Conservation (phyloP, 2,888 invertebrate species). For the Anodontia alba region DNA sequence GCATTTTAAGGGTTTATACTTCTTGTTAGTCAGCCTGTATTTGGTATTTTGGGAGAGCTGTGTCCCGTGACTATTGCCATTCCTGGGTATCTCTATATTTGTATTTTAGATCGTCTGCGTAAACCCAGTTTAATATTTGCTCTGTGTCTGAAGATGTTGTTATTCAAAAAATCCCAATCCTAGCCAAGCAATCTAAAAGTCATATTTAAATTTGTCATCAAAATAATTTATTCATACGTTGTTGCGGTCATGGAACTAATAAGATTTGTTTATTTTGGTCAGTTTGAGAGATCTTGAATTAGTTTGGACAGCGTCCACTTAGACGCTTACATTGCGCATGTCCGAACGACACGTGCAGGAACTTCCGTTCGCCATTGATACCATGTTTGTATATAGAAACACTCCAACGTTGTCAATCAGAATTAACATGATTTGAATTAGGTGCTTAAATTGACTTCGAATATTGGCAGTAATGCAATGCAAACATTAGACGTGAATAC, state of each 20-base stretch:
- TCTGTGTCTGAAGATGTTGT: too few species aligned
- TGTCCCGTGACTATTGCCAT: too few species aligned
- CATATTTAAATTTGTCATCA: slow-evolving; percentile 1
- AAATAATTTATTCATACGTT: slow-evolving; percentile 6
- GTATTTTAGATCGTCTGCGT: too few species aligned
- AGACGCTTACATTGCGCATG: slow-evolving; percentile 34
- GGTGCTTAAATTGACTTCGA: slow-evolving; percentile 13
- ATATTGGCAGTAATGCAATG: slow-evolving; percentile 5
- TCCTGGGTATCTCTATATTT: too few species aligned
- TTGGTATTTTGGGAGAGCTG: too few species aligned
- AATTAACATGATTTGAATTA: background rate
- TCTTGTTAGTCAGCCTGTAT: too few species aligned
- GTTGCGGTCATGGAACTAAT: background rate
- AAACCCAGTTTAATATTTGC: too few species aligned
- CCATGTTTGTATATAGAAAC: slow-evolving; percentile 52
- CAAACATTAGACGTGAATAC: background rate
- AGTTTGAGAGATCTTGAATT: background rate
- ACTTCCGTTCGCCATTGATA: slow-evolving; percentile 21
- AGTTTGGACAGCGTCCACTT: slow-evolving; percentile 32
- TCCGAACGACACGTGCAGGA: slow-evolving; percentile 27
- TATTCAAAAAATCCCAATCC: too few species aligned
- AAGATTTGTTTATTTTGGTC: slow-evolving; percentile 22
- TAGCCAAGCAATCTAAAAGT: background rate
- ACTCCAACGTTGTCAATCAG: slow-evolving; percentile 44
- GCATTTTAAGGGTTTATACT: too few species aligned